Percentiles rank a stretch among this genome's conserved stretches.
Evolutionary conservation across 2,888 invertebrate genomes (phyloP).

Genomic region (Dasysyrphus albostriatus): DNA sequence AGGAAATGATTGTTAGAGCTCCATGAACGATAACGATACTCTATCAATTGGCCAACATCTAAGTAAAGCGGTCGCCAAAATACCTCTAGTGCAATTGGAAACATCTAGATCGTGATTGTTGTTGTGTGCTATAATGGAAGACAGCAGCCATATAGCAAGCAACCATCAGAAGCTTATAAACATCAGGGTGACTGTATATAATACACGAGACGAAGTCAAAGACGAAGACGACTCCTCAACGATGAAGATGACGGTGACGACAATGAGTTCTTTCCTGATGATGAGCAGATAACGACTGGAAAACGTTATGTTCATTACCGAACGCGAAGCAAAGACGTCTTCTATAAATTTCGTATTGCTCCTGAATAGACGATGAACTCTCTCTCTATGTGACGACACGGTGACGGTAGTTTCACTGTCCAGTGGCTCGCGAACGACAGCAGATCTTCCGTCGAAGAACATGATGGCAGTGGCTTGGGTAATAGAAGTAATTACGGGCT

Average conservation of each 20-base stretch:
- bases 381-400: constrained; percentile 60
- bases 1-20: constrained; percentile 34
- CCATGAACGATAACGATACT: constrained; percentile 69
- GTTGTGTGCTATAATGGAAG: constrained; percentile 53
- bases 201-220: constrained; percentile 5
- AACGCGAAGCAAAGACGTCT: constrained; percentile 60
- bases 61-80: constrained; percentile 75
- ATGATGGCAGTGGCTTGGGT: constrained; percentile 72
- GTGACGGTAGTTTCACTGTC: constrained; percentile 76
- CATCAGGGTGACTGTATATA: not conserved
- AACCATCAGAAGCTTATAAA: constrained; percentile 26
- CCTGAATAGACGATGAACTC: constrained; percentile 65
- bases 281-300: constrained; percentile 76
- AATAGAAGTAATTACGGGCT: constrained; percentile 76
- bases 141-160: constrained; percentile 22
- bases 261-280: constrained; percentile 76
- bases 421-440: constrained; percentile 75
- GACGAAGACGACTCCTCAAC: constrained; percentile 62
- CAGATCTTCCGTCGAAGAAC: constrained; percentile 64
- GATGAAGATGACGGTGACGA: constrained; percentile 76
- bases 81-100: constrained; percentile 68
- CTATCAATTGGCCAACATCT: constrained; percentile 76
- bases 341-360: constrained; percentile 32
- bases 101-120: constrained; percentile 74
- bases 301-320: constrained; percentile 76